Percentiles rank a stretch among this genome's conserved stretches.
Conservation (phyloP, 2,797 vertebrate species). For the Gallirallus australis region DNA sequence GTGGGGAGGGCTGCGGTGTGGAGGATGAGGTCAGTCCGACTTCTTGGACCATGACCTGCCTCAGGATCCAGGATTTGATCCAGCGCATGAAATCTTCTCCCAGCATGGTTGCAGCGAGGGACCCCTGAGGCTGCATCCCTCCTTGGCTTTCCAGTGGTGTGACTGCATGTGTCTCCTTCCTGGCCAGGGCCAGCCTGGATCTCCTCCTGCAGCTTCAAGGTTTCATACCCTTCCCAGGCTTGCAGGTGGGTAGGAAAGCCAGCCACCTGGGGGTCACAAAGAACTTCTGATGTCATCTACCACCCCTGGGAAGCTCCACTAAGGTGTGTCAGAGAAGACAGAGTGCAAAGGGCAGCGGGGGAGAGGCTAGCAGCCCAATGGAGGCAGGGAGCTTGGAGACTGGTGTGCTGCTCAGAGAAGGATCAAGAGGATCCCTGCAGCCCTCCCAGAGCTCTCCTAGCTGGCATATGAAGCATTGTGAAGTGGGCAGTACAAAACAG, state of each 20-base stretch:
- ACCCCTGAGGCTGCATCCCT: neutral
- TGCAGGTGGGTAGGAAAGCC: neutral
- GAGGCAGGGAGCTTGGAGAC: neutral
- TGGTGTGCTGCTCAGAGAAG: neutral
- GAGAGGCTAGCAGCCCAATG: neutral
- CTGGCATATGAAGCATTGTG: neutral
- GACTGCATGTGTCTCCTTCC: neutral
- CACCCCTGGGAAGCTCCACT: neutral
- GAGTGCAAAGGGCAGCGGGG: neutral
- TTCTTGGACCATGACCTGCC: neutral
- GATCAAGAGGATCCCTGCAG: neutral
- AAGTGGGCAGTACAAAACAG: neutral
- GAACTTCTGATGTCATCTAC: neutral
- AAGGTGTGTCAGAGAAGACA: neutral
- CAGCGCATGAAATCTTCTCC: neutral
- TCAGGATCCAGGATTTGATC: neutral
- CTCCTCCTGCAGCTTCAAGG: neutral
- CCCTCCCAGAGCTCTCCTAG: neutral
- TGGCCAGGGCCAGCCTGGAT: neutral
- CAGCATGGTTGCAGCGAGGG: accelerated
- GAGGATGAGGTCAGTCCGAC: accelerated
- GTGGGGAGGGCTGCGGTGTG: neutral
- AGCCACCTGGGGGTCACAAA: accelerated
- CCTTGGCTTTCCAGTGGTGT: neutral
- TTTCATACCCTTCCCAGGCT: neutral